These are phyloP conservation scores for Helostoma temminkii DNA, from an alignment of 2,797 vertebrate genomes.

Conservation along the genomic window DNA sequence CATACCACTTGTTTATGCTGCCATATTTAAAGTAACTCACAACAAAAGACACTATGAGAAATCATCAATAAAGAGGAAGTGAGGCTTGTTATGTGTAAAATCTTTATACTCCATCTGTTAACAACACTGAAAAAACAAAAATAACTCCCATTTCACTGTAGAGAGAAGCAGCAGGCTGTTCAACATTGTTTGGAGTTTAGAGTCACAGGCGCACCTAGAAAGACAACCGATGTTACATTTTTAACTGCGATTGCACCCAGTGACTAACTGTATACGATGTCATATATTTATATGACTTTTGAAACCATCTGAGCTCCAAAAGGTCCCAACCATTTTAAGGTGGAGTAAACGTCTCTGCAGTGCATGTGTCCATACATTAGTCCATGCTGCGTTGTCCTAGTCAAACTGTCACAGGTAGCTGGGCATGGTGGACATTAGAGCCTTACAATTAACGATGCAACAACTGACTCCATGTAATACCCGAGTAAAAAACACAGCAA, in stretches of 20 bases:
- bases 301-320: slow-evolving; percentile 20
- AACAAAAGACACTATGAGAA: slow-evolving; percentile 4
- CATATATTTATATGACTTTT: slow-evolving; percentile 26
- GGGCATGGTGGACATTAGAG: slow-evolving; percentile 61
- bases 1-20: neutral
- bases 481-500: slow-evolving; percentile 22
- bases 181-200: slow-evolving; percentile 4
- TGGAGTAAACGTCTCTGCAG: slow-evolving; percentile 47
- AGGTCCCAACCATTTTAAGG: neutral
- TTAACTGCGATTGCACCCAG: slow-evolving; percentile 31
- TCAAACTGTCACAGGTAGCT: slow-evolving; percentile 57
- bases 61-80: neutral
- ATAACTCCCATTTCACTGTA: slow-evolving; percentile 12
- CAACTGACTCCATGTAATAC: slow-evolving; percentile 51
- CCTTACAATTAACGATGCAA: slow-evolving; percentile 65
- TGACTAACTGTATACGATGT: slow-evolving; percentile 33
- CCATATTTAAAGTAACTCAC: neutral
- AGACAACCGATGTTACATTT: slow-evolving; percentile 25
- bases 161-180: slow-evolving; percentile 6
- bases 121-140: slow-evolving; percentile 40
- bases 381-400: slow-evolving; percentile 46
- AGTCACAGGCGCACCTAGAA: slow-evolving; percentile 20
- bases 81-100: neutral
- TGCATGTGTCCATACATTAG: slow-evolving; percentile 54
- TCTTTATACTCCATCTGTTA: slow-evolving; percentile 27